These are phyloP conservation scores for Micronycteris hirsuta DNA, from an alignment of 2,113 vertebrate species.

Conservation along the genomic window DNA sequence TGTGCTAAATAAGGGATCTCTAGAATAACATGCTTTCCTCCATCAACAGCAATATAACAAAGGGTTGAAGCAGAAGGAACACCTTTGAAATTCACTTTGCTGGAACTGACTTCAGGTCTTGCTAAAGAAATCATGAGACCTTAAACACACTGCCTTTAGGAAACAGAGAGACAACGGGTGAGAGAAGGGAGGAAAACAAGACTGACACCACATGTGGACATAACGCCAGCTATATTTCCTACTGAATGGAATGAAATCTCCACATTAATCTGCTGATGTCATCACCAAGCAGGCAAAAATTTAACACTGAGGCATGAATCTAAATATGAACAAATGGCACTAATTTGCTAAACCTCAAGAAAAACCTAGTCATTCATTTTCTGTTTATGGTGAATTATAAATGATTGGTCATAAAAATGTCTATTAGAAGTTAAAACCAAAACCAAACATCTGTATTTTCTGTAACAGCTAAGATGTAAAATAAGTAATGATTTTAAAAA, in stretches of 20 bases:
- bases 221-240: neutral
- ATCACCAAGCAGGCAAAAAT: neutral
- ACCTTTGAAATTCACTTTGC: neutral
- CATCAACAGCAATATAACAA: neutral
- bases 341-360: slow-evolving; percentile 24
- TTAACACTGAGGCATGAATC: neutral
- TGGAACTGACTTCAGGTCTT: neutral
- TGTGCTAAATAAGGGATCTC: neutral
- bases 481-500: neutral
- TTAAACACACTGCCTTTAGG: neutral
- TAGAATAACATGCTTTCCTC: neutral
- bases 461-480: neutral
- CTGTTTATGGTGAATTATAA: neutral
- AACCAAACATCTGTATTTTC: slow-evolving; percentile 12
- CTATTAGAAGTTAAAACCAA: slow-evolving; percentile 1
- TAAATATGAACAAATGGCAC: slow-evolving; percentile 37
- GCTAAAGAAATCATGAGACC: neutral
- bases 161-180: neutral
- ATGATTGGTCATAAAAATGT: slow-evolving; percentile 24
- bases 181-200: neutral
- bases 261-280: neutral
- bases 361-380: slow-evolving; percentile 21
- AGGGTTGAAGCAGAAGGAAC: neutral
- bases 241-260: neutral
- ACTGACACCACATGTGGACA: neutral